These are phyloP conservation scores for Neoaliturus tenellus DNA, from an alignment of 2,888 invertebrate species.

Conservation along the genomic window DNA sequence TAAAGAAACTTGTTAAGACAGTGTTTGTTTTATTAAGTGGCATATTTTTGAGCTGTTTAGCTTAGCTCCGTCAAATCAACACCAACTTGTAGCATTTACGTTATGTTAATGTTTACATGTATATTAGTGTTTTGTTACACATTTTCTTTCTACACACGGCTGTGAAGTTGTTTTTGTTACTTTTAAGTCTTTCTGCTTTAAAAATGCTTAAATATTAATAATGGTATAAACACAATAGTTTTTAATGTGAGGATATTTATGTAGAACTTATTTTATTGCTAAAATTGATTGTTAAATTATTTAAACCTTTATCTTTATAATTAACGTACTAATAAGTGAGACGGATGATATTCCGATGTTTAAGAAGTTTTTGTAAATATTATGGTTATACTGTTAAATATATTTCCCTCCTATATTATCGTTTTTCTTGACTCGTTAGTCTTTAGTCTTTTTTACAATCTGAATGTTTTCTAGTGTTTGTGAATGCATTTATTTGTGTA, in stretches of 20 bases:
- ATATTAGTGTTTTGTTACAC: not conserved
- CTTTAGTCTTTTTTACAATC: conserved; percentile 18
- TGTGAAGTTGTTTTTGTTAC: conserved; percentile 6
- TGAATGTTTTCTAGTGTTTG: conserved; percentile 35
- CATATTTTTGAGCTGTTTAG: conserved; percentile 14
- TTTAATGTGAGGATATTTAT: not conserved
- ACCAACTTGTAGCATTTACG: conserved; percentile 20
- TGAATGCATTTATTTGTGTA: conserved; percentile 33
- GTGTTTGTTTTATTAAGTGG: not conserved
- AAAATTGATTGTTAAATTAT: conserved; percentile 14
- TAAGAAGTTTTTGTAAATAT: conserved; percentile 17
- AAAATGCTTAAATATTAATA: conserved; percentile 5
- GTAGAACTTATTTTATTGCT: not conserved
- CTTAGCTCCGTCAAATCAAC: conserved; percentile 25
- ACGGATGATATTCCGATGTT: not conserved
- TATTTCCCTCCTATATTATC: conserved; percentile 11
- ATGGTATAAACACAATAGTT: not conserved
- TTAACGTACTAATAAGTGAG: not conserved
- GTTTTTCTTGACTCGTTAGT: not conserved
- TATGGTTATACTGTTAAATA: conserved; percentile 15
- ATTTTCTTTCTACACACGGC: conserved; percentile 13
- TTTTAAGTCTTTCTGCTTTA: conserved; percentile 25
- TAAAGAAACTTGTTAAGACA: conserved; percentile 3
- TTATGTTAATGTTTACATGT: not conserved
- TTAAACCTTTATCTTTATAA: not conserved